Evolutionary conservation across 2,888 invertebrate species (phyloP).

Genomic region (Polydrusus tereticollis): DNA sequence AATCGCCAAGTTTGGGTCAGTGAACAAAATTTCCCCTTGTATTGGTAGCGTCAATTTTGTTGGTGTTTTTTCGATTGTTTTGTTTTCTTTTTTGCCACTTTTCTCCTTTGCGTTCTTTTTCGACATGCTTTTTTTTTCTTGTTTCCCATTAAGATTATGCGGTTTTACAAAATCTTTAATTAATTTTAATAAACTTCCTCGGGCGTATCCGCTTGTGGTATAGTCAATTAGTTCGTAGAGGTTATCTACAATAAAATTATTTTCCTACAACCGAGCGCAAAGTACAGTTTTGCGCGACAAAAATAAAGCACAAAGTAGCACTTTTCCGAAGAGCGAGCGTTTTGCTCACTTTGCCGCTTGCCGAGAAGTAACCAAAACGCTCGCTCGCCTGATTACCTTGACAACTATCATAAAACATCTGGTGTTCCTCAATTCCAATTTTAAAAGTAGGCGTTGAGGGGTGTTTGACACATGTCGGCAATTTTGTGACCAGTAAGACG

Average conservation of each 20-base stretch:
- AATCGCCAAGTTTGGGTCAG: slow-evolving; percentile 47
- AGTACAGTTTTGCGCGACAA: too few species aligned
- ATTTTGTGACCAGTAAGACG: too few species aligned
- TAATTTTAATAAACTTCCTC: slow-evolving; percentile 22
- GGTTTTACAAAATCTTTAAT: slow-evolving; percentile 46
- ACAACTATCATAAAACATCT: too few species aligned
- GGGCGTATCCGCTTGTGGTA: slow-evolving; percentile 22
- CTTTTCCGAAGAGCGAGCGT: too few species aligned
- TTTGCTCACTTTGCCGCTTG: too few species aligned
- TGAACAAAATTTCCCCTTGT: slow-evolving; percentile 55
- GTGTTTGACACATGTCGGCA: too few species aligned
- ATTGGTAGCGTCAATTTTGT: slow-evolving; percentile 38
- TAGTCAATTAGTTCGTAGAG: slow-evolving; percentile 47
- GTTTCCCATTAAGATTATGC: slow-evolving; percentile 13
- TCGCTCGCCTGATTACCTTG: too few species aligned
- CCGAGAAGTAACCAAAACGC: too few species aligned
- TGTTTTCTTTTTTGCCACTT: slow-evolving; percentile 23
- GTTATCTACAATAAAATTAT: slow-evolving; percentile 29
- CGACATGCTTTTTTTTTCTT: slow-evolving; percentile 1
- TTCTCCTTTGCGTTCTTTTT: slow-evolving; percentile 20
- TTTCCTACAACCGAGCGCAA: too few species aligned
- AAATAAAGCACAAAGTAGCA: too few species aligned
- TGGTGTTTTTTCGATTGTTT: slow-evolving; percentile 24
- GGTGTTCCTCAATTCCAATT: too few species aligned
- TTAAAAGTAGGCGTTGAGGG: too few species aligned